phyloP scores from a whole-genome alignment of 2,113 vertebrate species.

The Anguilla rostrata region DNA sequence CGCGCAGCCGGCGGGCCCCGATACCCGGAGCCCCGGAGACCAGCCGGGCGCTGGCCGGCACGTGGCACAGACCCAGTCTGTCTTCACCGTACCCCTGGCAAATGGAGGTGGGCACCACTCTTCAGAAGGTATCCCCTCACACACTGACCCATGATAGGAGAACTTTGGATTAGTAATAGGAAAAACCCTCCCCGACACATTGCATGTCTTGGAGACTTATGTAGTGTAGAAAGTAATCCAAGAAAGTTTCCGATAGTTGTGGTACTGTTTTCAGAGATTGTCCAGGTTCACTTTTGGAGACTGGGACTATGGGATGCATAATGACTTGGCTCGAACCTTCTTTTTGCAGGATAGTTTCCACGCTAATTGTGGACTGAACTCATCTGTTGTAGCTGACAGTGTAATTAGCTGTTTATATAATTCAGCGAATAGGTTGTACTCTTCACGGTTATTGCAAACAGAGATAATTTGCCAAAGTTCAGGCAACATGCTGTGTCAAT shows the following conservation, averaged over 20 bases:
- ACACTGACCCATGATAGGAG: not conserved
- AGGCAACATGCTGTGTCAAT: too few relatives aligned
- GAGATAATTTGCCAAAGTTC: too few relatives aligned
- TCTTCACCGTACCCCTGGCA: constrained; percentile 77
- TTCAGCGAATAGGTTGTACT: not conserved
- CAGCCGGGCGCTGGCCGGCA: constrained; percentile 50
- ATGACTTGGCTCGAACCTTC: too few relatives aligned
- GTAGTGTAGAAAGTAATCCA: too few relatives aligned
- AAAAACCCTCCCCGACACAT: not conserved
- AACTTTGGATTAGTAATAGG: not conserved
- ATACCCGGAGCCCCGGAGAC: constrained; percentile 64
- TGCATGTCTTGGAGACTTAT: not conserved
- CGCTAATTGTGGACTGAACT: not conserved
- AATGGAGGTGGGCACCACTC: constrained; percentile 75
- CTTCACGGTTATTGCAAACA: too few relatives aligned
- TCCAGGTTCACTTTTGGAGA: too few relatives aligned
- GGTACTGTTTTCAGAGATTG: too few relatives aligned
- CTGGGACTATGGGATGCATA: too few relatives aligned
- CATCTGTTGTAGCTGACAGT: not conserved
- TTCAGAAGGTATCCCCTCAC: constrained; percentile 74
- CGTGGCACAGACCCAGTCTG: constrained; percentile 73
- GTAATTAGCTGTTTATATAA: not conserved
- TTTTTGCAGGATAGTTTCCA: not conserved
- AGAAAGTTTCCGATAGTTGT: too few relatives aligned
- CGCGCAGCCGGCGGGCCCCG: constrained; percentile 80